phyloP scores from a whole-genome alignment of 2,797 vertebrate genomes.

The Syngnathus rostellatus region DNA sequence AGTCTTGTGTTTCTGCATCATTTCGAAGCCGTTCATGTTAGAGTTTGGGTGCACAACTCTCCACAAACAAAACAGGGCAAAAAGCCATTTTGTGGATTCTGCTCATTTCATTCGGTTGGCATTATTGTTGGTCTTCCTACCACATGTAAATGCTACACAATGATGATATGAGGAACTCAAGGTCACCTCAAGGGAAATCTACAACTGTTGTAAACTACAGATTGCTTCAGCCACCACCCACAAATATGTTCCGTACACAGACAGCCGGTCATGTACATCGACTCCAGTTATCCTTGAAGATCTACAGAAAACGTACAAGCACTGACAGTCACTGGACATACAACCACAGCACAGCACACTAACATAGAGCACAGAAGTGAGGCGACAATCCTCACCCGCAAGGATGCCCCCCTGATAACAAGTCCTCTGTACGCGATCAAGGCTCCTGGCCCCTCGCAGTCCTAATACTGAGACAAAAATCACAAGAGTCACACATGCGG shows the following conservation, averaged over 20 bases:
- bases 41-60: not conserved
- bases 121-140: not conserved
- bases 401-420: constrained; percentile 71
- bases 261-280: not conserved
- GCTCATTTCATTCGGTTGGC: not conserved
- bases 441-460: constrained; percentile 68
- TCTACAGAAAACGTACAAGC: constrained; percentile 5
- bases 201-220: not conserved
- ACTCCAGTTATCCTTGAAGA: not conserved
- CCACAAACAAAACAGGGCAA: not conserved
- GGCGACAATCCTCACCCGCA: constrained; percentile 56
- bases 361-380: constrained; percentile 32
- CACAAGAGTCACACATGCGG: constrained; percentile 54
- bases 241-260: not conserved
- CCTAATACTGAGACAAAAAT: constrained; percentile 73
- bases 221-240: not conserved
- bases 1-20: not conserved
- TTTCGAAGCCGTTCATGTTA: not conserved
- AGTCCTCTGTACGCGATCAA: constrained; percentile 71
- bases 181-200: not conserved
- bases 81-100: not conserved
- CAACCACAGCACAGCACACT: constrained; percentile 57
- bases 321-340: constrained; percentile 52
- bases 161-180: not conserved
- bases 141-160: not conserved